phyloP scores from a whole-genome alignment of 2,797 vertebrate species.

The Phoxinus dragarum region DNA sequence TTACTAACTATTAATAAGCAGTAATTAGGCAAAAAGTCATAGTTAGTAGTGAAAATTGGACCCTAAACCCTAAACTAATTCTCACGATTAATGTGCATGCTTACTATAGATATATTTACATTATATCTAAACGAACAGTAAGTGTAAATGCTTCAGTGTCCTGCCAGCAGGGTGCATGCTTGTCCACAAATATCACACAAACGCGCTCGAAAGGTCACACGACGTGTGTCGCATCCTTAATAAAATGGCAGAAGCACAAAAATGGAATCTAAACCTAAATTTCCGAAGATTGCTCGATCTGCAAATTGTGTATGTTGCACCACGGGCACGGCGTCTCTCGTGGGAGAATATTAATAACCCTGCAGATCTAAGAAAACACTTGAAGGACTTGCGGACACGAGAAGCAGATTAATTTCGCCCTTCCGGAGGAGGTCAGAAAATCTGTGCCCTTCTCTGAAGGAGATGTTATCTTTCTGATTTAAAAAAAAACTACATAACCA shows the following conservation, averaged over 20 bases:
- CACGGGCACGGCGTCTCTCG: background rate
- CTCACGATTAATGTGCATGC: slow-evolving; percentile 56
- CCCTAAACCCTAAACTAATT: background rate
- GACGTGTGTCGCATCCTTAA: background rate
- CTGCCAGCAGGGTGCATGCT: slow-evolving; percentile 50
- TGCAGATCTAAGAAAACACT: slow-evolving; percentile 62
- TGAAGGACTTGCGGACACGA: slow-evolving; percentile 75
- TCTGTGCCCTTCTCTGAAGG: slow-evolving; percentile 41
- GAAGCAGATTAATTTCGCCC: slow-evolving; percentile 79
- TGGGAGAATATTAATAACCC: slow-evolving; percentile 62
- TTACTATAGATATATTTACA: slow-evolving; percentile 39
- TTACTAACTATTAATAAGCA: background rate
- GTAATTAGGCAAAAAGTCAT: background rate
- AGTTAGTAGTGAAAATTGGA: background rate
- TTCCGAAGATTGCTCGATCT: slow-evolving; percentile 35
- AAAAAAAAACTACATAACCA: background rate
- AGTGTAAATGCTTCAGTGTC: slow-evolving; percentile 53
- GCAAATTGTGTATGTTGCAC: slow-evolving; percentile 8
- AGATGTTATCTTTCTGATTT: slow-evolving; percentile 13
- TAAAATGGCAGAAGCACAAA: slow-evolving; percentile 16
- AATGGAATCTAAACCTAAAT: slow-evolving; percentile 28
- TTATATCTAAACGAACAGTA: background rate
- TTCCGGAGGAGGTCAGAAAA: slow-evolving; percentile 61
- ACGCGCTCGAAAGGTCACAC: background rate
- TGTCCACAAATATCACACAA: slow-evolving; percentile 1